Conservation (phyloP, 2,113 vertebrate species). For the Ceratotherium simum region DNA sequence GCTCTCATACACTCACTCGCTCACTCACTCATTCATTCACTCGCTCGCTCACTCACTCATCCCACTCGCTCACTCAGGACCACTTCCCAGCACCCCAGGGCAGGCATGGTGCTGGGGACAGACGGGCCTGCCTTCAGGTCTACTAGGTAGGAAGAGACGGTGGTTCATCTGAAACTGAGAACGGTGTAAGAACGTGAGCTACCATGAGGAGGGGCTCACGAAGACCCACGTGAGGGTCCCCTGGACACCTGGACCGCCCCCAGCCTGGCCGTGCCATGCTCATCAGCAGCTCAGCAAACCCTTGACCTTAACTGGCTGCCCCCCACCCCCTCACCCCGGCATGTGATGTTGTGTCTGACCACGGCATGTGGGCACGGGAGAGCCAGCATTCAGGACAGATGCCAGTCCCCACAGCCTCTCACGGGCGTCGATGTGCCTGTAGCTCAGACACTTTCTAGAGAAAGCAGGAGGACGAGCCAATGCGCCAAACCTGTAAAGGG, state of each 20-base stretch:
- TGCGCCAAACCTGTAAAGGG: too few relatives aligned
- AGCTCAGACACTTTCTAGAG: background rate
- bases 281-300: rapidly evolving
- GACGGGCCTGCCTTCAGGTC: rapidly evolving
- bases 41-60: background rate
- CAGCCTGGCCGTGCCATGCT: rapidly evolving
- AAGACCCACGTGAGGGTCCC: background rate
- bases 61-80: background rate
- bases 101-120: too few relatives aligned
- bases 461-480: background rate
- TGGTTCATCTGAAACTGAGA: background rate
- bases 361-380: rapidly evolving
- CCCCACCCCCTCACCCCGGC: background rate
- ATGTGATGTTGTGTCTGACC: rapidly evolving
- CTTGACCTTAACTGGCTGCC: rapidly evolving
- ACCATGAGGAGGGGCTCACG: rapidly evolving
- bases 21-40: background rate
- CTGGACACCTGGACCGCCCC: background rate
- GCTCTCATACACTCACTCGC: background rate
- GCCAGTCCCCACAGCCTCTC: background rate
- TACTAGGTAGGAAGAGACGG: background rate
- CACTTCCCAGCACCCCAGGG: background rate
- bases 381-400: rapidly evolving
- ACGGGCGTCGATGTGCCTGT: rapidly evolving
- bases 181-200: rapidly evolving